Conservation (phyloP, 2,113 vertebrate species). For the Halichoerus grypus region DNA sequence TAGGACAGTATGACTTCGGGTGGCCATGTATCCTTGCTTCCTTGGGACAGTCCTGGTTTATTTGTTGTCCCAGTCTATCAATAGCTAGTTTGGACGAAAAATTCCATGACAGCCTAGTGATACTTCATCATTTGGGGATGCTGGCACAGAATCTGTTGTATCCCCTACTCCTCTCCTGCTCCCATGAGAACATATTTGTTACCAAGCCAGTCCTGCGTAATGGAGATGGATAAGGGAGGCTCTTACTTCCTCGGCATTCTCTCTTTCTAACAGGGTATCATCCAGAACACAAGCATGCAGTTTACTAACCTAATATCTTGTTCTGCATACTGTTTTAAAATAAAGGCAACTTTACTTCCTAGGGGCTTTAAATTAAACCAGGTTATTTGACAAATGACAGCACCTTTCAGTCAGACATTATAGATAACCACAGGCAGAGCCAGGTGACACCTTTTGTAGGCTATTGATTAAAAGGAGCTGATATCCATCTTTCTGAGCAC, state of each 20-base stretch:
- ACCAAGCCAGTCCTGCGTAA: constrained; percentile 69
- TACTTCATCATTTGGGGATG: constrained; percentile 43
- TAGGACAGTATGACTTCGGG: not conserved
- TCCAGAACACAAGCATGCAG: constrained; percentile 58
- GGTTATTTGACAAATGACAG: constrained; percentile 65
- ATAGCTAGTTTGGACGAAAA: not conserved
- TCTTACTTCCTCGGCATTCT: constrained; percentile 42
- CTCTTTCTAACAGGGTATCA: constrained; percentile 56
- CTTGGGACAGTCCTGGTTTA: not conserved
- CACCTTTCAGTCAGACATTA: constrained; percentile 79
- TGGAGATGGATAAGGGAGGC: constrained; percentile 64
- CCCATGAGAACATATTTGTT: not conserved
- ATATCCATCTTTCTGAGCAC: constrained; percentile 87
- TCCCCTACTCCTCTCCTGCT: constrained; percentile 51
- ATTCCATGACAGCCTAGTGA: not conserved
- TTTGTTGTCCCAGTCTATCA: not conserved
- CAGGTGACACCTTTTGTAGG: constrained; percentile 84
- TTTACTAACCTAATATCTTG: not conserved
- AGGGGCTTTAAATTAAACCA: constrained; percentile 66
- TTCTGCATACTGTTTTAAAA: constrained; percentile 62
- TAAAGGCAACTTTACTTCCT: constrained; percentile 66
- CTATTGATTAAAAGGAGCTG: constrained; percentile 87
- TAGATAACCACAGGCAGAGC: constrained; percentile 85
- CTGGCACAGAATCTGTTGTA: constrained; percentile 51
- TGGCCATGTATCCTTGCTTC: not conserved